Base-by-base conservation (phyloP, 2,888 invertebrate species). In the Caenorhabditis sinica region DNA sequence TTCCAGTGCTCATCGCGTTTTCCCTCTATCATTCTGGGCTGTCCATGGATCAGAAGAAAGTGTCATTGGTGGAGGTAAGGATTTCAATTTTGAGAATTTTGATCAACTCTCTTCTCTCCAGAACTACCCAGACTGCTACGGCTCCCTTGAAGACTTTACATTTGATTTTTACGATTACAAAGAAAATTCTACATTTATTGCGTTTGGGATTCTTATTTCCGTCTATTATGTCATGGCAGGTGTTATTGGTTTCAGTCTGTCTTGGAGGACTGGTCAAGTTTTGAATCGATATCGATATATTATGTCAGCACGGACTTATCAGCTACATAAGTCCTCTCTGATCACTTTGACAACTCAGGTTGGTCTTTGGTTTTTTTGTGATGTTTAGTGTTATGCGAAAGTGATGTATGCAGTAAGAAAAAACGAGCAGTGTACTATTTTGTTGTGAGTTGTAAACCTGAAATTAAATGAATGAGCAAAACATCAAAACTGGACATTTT, bases 131-230 rank as follows among this genome's bases (percentile, higher is more conserved):
- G 82, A 76, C 36, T 82, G 82, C 28, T 0, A 71, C 1, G 58
- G 15, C 4, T 71, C 75, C 0, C 65, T 82, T 13, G 5, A 75
- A 15, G 82, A 82, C 25, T 82, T 75, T 56, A 82, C 82, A 5
- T 75, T 82, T n/a, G 82, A 82, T 28, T 71, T 66, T 9, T 82
- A 82, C 33, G 82, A 82, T 45, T 69, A 71, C 17, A 43, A 82
- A 36, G 17, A 45, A 3, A 82, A 82, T 20, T 30, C 82, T 0
- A 82, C 68, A 2, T 82, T 82, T 58, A 65, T 82, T 1, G 74
- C 61, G 25, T 77, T 77, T 20, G 77, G 77, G 8, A 77, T 69
- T 60, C 53, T 77, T 0, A 69, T 69, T 23, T 77, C 77, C 0
- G 58, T 77, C 23, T 77, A 61, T 49, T 77, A 77, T 23, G 51